phyloP scores from a whole-genome alignment of 30 jellyfish, hydroid and myxozoan genomes.

The Haliclystus octoradiatus region DNA sequence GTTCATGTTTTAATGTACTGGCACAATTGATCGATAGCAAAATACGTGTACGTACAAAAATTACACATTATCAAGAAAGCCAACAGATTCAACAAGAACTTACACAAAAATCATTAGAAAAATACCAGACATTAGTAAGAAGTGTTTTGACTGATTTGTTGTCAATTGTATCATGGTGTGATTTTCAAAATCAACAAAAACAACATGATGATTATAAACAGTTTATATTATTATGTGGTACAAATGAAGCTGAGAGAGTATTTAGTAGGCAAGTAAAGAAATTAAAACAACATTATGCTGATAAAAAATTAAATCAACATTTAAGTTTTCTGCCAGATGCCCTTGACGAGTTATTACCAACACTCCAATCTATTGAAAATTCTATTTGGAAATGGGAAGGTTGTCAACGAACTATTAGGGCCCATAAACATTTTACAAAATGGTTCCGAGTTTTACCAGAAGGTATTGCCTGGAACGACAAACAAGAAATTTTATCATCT shows the following conservation, averaged over 20 bases:
- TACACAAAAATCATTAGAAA: constrained; percentile 35
- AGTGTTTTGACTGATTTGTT: constrained; percentile 61
- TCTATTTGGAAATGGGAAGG: constrained; percentile 95
- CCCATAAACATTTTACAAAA: constrained; percentile 63
- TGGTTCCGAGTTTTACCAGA: constrained; percentile 66
- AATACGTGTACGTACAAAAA: constrained; percentile 47
- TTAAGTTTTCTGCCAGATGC: constrained; percentile 89
- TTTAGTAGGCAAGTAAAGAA: constrained; percentile 79
- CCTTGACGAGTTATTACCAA: constrained; percentile 85
- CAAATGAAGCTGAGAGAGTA: constrained; percentile 60
- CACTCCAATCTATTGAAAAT: constrained; percentile 72
- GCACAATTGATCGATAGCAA: constrained; percentile 79
- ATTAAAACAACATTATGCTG: constrained; percentile 82
- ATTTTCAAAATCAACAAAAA: constrained; percentile 29
- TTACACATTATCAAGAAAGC: constrained; percentile 67
- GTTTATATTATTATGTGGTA: constrained; percentile 53
- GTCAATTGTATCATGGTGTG: constrained; percentile 70
- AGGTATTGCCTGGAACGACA: constrained; percentile 82
- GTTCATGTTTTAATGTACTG: constrained; percentile 57
- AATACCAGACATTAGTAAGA: constrained; percentile 54
- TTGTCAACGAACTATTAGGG: constrained; percentile 83
- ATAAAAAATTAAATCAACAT: constrained; percentile 62
- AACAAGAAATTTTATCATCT: constrained; percentile 51
- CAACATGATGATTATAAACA: constrained; percentile 36
- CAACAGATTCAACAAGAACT: constrained; percentile 31